Evolutionary conservation across 2,888 invertebrate genomes (phyloP).

Genomic region (Apamea sordens): DNA sequence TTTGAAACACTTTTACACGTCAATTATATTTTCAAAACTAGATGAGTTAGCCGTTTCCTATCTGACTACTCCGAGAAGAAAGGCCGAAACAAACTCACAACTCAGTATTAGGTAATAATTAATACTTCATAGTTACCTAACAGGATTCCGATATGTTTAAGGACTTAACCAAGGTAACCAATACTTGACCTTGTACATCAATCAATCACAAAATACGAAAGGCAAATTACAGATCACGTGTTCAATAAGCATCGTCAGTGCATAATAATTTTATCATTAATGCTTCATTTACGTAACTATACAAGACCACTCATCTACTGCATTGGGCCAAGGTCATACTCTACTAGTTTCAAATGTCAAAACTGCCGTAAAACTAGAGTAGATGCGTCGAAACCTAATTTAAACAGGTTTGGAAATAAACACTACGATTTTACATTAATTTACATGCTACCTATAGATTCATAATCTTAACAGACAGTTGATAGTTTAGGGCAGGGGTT

Average conservation of each 20-base stretch:
- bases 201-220: conserved; percentile 42
- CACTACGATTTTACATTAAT: too few species aligned
- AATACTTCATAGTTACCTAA: neutral
- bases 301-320: conserved; percentile 15
- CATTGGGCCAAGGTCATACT: conserved; percentile 29
- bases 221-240: neutral
- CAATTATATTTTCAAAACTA: too few species aligned
- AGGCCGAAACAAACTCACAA: too few species aligned
- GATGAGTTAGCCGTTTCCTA: too few species aligned
- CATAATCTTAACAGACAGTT: too few species aligned
- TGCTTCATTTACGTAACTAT: conserved; percentile 30
- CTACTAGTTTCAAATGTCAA: conserved; percentile 32
- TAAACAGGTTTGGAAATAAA: neutral
- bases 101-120: too few species aligned
- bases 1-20: too few species aligned
- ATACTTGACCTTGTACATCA: conserved; percentile 21
- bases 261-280: conserved; percentile 17
- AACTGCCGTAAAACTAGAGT: conserved; percentile 7
- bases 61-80: too few species aligned
- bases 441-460: too few species aligned
- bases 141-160: neutral
- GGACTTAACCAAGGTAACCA: neutral
- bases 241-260: conserved; percentile 1
- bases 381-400: conserved; percentile 5
- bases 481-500: too few species aligned